Evolutionary conservation across 2,797 vertebrate genomes (phyloP).

Genomic region (Brotula barbata): DNA sequence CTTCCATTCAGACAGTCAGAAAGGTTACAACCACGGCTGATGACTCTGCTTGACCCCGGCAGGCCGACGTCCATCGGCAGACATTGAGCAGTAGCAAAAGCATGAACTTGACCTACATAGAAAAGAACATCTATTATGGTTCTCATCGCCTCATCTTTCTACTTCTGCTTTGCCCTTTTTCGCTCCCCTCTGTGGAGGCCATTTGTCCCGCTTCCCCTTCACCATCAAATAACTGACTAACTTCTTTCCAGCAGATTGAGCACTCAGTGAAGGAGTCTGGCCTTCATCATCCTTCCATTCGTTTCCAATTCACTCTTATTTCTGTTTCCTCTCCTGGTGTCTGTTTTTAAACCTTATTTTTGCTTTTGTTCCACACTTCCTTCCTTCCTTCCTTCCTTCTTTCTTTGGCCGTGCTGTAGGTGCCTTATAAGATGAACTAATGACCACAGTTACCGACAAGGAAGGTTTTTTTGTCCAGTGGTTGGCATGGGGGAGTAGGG

Average conservation of each 20-base stretch:
- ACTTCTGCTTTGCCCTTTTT: conserved; percentile 64
- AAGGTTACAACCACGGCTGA: conserved; percentile 58
- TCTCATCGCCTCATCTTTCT: conserved; percentile 68
- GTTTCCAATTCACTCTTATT: conserved; percentile 11
- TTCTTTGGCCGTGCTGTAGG: not conserved
- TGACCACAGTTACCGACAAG: too few relatives aligned
- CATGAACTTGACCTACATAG: conserved; percentile 66
- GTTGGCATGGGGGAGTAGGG: too few relatives aligned
- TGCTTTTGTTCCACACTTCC: conserved; percentile 17
- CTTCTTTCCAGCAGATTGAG: conserved; percentile 66
- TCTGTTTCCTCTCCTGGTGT: conserved; percentile 4
- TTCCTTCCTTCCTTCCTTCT: conserved; percentile 4
- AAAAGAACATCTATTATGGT: conserved; percentile 69
- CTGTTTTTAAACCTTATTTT: not conserved
- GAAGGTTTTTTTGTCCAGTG: too few relatives aligned
- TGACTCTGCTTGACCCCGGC: conserved; percentile 56
- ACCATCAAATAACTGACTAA: conserved; percentile 54
- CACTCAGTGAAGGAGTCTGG: conserved; percentile 56
- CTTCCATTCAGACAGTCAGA: conserved; percentile 45
- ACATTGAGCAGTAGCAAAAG: conserved; percentile 35
- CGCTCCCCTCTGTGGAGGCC: conserved; percentile 54
- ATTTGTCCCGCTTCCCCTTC: conserved; percentile 63
- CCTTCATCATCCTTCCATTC: conserved; percentile 56
- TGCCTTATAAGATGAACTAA: not conserved
- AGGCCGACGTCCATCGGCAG: conserved; percentile 50